These are phyloP conservation scores for Ametastegia equiseti DNA, from an alignment of 2,888 invertebrate species.

Conservation along the genomic window DNA sequence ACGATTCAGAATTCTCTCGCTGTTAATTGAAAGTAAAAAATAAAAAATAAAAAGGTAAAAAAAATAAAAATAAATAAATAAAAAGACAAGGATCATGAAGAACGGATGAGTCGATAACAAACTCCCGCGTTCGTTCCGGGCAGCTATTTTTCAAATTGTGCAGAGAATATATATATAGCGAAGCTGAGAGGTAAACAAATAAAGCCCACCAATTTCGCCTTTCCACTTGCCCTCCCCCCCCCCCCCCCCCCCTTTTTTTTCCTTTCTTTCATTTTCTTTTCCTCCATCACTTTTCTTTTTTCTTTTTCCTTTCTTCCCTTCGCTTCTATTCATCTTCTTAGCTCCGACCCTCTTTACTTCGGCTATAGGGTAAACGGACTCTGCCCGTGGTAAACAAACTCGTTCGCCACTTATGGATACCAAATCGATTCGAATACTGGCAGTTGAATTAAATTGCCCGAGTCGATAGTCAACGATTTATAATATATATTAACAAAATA, in stretches of 20 bases:
- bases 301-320: neutral
- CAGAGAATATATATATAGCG: neutral
- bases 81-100: neutral
- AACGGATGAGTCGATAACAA: neutral
- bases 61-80: neutral
- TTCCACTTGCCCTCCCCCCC: neutral
- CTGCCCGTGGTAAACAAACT: conserved; percentile 35
- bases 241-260: neutral
- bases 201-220: conserved; percentile 4
- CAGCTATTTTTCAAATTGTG: conserved; percentile 14
- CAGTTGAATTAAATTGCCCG: neutral
- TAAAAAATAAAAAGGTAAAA: neutral
- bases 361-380: conserved; percentile 1
- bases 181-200: conserved; percentile 30
- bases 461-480: neutral
- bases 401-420: conserved; percentile 16
- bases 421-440: neutral
- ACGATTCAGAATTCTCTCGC: neutral
- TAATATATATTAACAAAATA: neutral
- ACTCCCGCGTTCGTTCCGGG: too few species aligned
- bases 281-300: neutral
- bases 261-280: neutral
- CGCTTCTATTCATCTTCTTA: too few species aligned
- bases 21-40: neutral
- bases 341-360: neutral